phyloP scores from a whole-genome alignment of 2,797 vertebrate genomes.

The Perodicticus potto region DNA sequence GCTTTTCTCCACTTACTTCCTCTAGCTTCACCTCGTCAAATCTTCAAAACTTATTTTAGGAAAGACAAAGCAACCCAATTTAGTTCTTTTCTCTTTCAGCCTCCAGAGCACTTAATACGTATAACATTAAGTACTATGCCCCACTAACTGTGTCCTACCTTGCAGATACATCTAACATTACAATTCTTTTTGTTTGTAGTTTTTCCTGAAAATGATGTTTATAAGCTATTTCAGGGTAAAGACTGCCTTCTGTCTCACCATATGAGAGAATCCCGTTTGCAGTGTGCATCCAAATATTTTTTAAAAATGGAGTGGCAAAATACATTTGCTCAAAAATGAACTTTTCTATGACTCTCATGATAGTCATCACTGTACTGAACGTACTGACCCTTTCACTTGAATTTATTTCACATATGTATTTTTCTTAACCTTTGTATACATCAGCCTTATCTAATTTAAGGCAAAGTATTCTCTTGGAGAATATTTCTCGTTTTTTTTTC shows the following conservation, averaged over 20 bases:
- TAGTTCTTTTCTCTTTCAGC: conserved; percentile 9
- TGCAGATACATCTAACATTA: not conserved
- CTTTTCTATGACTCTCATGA: not conserved
- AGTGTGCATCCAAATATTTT: not conserved
- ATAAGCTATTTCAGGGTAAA: not conserved
- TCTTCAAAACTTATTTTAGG: not conserved
- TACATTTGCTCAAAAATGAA: conserved; percentile 50
- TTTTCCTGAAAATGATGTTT: not conserved
- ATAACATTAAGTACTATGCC: not conserved
- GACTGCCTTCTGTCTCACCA: not conserved
- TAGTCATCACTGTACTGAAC: not conserved
- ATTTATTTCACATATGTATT: not conserved
- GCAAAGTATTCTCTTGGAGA: not conserved
- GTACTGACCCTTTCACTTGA: not conserved
- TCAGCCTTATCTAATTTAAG: not conserved
- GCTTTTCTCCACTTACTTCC: not conserved
- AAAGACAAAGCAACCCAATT: not conserved
- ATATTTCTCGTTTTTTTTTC: not conserved
- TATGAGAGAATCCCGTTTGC: not conserved
- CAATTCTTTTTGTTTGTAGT: not conserved
- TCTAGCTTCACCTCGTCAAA: not conserved
- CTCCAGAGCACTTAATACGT: not conserved
- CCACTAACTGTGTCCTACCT: not conserved
- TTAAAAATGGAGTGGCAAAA: not conserved
- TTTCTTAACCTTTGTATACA: not conserved